Base-by-base conservation (phyloP, 1,140 invertebrate genomes). In the Brachionus rotundiformis region DNA sequence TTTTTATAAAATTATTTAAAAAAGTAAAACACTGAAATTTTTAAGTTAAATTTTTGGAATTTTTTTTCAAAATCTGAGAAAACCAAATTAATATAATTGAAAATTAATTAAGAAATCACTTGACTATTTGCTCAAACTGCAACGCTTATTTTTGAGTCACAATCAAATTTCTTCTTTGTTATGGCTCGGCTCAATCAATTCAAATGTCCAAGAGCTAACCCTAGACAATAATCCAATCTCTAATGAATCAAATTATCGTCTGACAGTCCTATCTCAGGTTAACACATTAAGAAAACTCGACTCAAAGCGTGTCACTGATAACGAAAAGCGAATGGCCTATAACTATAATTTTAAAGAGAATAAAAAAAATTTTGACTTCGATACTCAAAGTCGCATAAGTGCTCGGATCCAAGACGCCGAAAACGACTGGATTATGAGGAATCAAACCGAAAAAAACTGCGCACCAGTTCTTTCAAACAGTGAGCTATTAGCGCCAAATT, bases 141-240 rank as follows among this genome's bases (percentile, higher is more conserved):
- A 93, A 83, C 93, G 94, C 85, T 87, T 95, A 59, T 94, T 93
- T 88, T 88, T 95, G 7, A 93, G 92, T 84, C 94, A 94, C 85
- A 95, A 95, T 88, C 93, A 94, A 84, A 91, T 95, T 85, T 83
- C 86, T 86, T 89, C 88, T 77, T 85, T 83, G 61, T 7, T n/a
- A 44, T 85, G 49, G 47, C 44, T 79, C 7, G 23, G 29, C 6
- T 36, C n/a, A 23, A 11, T 79, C 0, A 59, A 54, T 8, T 59
- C 47, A 41, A 79, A 31, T 75, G 82, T 86, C 36, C 83, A 85
- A 82, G 85, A 86, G 83, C 41, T 86, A 41, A 80, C 85, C 3
- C 44, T 86, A 54, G 84, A 86, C 36, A 83, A 84, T 29, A 86
- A 86, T 83, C 85, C 85, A 16, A 71, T 86, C 23, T 84, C 83